phyloP scores from a whole-genome alignment of 2,888 invertebrate species.

The Bembecia ichneumoniformis region DNA sequence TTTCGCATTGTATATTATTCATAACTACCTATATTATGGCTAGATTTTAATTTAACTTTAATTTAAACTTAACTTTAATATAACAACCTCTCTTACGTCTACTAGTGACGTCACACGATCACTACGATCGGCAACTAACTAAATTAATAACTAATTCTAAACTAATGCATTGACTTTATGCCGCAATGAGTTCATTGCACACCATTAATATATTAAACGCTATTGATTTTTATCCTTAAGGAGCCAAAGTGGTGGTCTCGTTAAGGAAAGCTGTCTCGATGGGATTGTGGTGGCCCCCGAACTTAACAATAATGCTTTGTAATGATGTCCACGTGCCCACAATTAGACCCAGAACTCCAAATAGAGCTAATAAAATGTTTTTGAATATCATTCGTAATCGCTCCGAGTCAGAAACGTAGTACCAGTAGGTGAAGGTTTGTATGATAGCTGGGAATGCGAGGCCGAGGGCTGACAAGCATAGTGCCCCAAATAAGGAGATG shows the following conservation, averaged over 20 bases:
- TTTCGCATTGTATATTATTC: no score
- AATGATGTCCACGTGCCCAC: constrained; percentile 81
- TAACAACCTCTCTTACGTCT: background rate
- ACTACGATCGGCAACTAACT: no score
- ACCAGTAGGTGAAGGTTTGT: constrained; percentile 87
- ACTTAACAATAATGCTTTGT: constrained; percentile 74
- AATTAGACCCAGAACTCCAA: constrained; percentile 77
- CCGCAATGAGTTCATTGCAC: background rate
- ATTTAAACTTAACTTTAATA: background rate
- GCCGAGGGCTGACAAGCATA: constrained; percentile 90
- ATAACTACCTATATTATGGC: no score
- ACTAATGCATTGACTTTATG: background rate
- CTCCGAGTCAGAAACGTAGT: constrained; percentile 68
- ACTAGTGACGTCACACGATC: no score
- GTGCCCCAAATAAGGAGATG: constrained; percentile 87
- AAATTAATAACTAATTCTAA: background rate
- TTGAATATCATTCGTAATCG: constrained; percentile 73
- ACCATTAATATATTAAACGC: background rate
- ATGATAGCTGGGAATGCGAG: constrained; percentile 92
- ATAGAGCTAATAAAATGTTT: constrained; percentile 75
- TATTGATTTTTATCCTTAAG: background rate
- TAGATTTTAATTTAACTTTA: background rate
- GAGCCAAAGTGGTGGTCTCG: background rate
- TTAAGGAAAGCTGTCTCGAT: background rate
- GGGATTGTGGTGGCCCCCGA: constrained; percentile 32